A percentile compares a stretch with the other conserved stretches of the same genome.
Evolutionary conservation across 1,140 invertebrate species (phyloP).

Genomic region (Zaprionus gabonicus): DNA sequence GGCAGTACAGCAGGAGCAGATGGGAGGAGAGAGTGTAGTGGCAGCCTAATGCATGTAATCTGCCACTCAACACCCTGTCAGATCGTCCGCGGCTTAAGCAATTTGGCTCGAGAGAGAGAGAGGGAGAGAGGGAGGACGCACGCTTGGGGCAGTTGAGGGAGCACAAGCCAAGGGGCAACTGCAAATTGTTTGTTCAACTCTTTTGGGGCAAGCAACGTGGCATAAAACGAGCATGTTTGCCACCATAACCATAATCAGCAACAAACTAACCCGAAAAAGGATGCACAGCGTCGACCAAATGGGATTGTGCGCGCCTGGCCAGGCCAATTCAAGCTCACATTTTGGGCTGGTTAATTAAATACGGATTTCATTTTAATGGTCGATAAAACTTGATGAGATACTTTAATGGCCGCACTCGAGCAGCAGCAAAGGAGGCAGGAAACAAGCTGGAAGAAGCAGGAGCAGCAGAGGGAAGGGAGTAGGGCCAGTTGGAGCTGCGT

Average conservation of each 20-base stretch:
- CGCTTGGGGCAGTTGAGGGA: neutral
- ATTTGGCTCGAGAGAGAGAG: conserved; percentile 53
- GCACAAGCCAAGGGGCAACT: conserved; percentile 10
- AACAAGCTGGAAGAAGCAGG: neutral
- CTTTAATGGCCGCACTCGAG: conserved; percentile 63
- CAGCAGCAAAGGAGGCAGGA: neutral
- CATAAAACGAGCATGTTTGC: conserved; percentile 7
- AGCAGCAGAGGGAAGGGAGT: neutral
- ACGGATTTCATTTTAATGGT: conserved; percentile 80
- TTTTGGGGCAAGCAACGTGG: conserved; percentile 12
- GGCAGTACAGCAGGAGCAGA: neutral
- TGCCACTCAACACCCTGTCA: conserved; percentile 81
- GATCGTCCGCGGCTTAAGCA: conserved; percentile 61
- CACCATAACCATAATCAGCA: conserved; percentile 66
- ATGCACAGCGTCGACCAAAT: neutral
- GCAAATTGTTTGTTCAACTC: conserved; percentile 16
- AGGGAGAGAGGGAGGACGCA: neutral
- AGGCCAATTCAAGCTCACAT: conserved; percentile 84
- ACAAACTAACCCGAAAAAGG: conserved; percentile 63
- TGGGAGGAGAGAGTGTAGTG: conserved; percentile 20
- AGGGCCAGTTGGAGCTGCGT: conserved; percentile 10
- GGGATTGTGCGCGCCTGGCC: conserved; percentile 48
- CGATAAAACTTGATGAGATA: conserved; percentile 84
- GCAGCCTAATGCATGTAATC: conserved; percentile 82
- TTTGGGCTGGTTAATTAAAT: conserved; percentile 83